Evolutionary conservation across 2,888 invertebrate species (phyloP).

Genomic region (Phorcus lineatus): DNA sequence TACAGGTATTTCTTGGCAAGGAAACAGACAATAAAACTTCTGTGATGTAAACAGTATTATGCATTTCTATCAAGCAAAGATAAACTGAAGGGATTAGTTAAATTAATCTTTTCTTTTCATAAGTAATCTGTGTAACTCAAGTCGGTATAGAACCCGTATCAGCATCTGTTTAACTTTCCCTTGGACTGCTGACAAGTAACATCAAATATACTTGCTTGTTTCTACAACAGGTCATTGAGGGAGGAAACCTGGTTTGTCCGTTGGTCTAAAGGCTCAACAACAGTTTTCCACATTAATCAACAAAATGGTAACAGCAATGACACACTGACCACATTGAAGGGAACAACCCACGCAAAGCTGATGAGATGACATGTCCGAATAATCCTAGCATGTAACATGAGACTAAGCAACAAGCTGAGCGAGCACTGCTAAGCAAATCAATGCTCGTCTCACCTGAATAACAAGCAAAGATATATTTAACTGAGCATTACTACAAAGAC

Average conservation of each 20-base stretch:
- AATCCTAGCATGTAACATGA: not conserved
- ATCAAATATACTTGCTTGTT: too few species aligned
- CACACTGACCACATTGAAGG: not conserved
- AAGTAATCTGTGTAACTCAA: not conserved
- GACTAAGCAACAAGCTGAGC: too few species aligned
- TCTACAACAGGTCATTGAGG: too few species aligned
- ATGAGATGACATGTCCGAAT: not conserved
- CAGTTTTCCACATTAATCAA: not conserved
- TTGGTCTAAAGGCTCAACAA: not conserved
- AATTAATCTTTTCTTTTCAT: too few species aligned
- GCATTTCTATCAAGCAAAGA: not conserved
- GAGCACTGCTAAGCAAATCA: too few species aligned
- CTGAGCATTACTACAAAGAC: too few species aligned
- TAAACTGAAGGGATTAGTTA: not conserved
- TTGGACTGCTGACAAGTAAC: too few species aligned
- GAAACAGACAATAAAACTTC: slow-evolving; percentile 12
- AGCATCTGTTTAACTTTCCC: not conserved
- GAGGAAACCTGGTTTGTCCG: too few species aligned
- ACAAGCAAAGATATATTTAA: too few species aligned
- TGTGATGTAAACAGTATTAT: slow-evolving; percentile 19
- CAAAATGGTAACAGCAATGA: slow-evolving; percentile 1
- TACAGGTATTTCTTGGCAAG: not conserved
- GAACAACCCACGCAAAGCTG: not conserved
- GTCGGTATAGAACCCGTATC: not conserved
- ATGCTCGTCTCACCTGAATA: too few species aligned